A percentile compares a stretch with the other conserved stretches of the same genome.
phyloP scores from a whole-genome alignment of 2,113 vertebrate genomes.

The Lampris incognitus region DNA sequence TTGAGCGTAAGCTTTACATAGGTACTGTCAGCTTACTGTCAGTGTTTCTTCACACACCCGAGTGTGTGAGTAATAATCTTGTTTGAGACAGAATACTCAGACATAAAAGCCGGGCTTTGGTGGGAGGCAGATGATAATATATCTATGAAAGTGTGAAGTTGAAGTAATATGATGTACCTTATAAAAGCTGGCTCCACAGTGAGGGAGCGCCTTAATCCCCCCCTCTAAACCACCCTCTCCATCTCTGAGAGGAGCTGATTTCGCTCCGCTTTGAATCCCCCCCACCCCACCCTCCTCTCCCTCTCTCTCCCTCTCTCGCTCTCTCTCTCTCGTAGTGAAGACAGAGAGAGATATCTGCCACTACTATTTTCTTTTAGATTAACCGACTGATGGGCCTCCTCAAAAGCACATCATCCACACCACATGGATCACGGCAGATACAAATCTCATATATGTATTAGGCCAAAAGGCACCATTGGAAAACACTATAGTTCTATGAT shows the following conservation, averaged over 20 bases:
- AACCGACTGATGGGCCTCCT: slow-evolving; percentile 75
- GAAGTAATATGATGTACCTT: slow-evolving; percentile 78
- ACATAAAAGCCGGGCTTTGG: slow-evolving; percentile 70
- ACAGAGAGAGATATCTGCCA: slow-evolving; percentile 58
- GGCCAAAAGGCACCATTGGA: slow-evolving; percentile 63
- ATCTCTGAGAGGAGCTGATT: slow-evolving; percentile 75
- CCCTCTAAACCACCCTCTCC: slow-evolving; percentile 74
- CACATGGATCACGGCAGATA: slow-evolving; percentile 74
- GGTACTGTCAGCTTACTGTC: slow-evolving; percentile 79
- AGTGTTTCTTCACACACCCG: slow-evolving; percentile 62
- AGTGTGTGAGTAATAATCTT: slow-evolving; percentile 75
- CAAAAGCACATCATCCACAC: slow-evolving; percentile 74
- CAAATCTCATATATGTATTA: slow-evolving; percentile 69
- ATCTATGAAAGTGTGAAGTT: slow-evolving; percentile 77
- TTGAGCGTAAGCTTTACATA: slow-evolving; percentile 64
- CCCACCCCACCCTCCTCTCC: too few species aligned
- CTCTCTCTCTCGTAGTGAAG: slow-evolving; percentile 63
- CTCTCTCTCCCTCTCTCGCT: slow-evolving; percentile 19
- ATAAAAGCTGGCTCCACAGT: slow-evolving; percentile 75
- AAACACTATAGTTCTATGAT: slow-evolving; percentile 66
- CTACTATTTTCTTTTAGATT: slow-evolving; percentile 80
- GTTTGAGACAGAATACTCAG: slow-evolving; percentile 72
- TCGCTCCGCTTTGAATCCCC: slow-evolving; percentile 70
- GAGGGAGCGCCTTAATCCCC: slow-evolving; percentile 73
- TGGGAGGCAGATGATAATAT: slow-evolving; percentile 77